Conservation (phyloP, 2,797 vertebrate species). For the Poeciliopsis turneri region DNA sequence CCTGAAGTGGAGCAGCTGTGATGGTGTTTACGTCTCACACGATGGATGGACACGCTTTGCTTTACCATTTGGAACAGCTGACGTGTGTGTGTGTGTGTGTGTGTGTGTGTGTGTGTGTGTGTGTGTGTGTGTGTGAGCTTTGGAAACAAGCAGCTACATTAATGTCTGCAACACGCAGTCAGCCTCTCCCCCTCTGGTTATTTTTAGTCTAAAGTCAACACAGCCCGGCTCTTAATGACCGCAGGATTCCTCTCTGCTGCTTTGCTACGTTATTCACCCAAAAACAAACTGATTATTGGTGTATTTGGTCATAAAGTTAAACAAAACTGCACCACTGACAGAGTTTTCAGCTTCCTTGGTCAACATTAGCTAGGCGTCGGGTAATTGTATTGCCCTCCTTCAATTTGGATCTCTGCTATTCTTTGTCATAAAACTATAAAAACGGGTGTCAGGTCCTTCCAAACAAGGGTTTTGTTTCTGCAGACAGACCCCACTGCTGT, state of each 20-base stretch:
- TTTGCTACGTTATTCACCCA: not conserved
- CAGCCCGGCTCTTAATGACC: slow-evolving; percentile 25
- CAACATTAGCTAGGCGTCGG: not conserved
- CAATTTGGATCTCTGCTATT: not conserved
- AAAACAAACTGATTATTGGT: slow-evolving; percentile 1
- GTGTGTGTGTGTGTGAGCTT: not conserved
- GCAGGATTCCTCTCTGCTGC: slow-evolving; percentile 39
- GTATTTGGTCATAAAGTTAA: not conserved
- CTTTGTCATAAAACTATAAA: not conserved
- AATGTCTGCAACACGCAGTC: slow-evolving; percentile 27
- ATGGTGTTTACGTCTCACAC: not conserved
- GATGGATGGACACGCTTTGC: not conserved
- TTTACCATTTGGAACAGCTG: slow-evolving; percentile 9
- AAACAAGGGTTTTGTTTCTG: not conserved
- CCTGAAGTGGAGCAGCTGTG: slow-evolving; percentile 1
- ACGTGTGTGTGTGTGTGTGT: not conserved
- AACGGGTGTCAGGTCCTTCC: not conserved
- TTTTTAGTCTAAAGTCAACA: slow-evolving; percentile 70
- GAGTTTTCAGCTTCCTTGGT: not conserved
- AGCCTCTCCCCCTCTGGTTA: slow-evolving; percentile 44
- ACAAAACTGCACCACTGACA: not conserved
- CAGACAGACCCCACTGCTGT: slow-evolving; percentile 7
- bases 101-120: not conserved
- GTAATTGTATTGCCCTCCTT: not conserved
- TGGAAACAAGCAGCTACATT: slow-evolving; percentile 16